phyloP scores from a whole-genome alignment of 2,888 invertebrate genomes.

The Aspidapion aeneum region DNA sequence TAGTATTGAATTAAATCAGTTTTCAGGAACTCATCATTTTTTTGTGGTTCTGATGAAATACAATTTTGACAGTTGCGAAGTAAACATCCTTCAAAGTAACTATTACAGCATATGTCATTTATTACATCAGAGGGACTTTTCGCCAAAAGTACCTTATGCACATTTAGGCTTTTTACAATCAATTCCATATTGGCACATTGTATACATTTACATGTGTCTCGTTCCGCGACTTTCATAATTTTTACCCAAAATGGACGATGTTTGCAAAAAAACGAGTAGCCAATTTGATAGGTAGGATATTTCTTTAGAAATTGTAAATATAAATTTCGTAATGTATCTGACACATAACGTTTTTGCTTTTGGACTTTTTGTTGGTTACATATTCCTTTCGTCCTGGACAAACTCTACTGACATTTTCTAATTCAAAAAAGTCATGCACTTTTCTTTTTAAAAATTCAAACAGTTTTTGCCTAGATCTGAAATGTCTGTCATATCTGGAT shows the following conservation, averaged over 20 bases:
- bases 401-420: too few species aligned
- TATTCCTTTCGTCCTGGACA: neutral
- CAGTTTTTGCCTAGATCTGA: too few species aligned
- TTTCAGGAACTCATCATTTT: neutral
- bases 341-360: constrained; percentile 5
- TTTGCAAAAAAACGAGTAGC: neutral
- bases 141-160: neutral
- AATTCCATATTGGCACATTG: neutral
- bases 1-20: neutral
- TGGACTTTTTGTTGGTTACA: constrained; percentile 1
- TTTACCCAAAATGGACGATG: constrained; percentile 1
- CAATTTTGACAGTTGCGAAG: neutral
- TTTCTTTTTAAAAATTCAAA: too few species aligned
- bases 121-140: neutral
- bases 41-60: neutral
- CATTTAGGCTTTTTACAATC: neutral
- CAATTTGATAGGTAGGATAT: neutral
- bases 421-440: too few species aligned
- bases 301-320: neutral
- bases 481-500: neutral
- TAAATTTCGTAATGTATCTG: neutral
- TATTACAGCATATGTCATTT: neutral
- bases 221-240: neutral
- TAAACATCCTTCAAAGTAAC: neutral
- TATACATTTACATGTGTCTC: constrained; percentile 7